Base-by-base conservation (phyloP, 2,888 invertebrate species). In the Cheilosia scutellata region DNA sequence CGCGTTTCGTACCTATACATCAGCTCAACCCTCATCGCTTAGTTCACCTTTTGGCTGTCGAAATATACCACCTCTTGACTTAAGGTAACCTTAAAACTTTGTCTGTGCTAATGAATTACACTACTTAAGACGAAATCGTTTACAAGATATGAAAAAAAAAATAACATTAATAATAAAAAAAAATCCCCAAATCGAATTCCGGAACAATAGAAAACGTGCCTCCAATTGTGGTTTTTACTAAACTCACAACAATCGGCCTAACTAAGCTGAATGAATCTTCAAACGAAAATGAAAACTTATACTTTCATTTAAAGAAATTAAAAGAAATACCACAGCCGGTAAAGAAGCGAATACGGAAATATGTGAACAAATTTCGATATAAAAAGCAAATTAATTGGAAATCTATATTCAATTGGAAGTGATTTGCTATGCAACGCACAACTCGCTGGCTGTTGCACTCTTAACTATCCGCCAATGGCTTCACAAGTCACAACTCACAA, bases 381-480 rank as follows among this genome's bases (percentile, higher is more conserved):
- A 79, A 71, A 60, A 57, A 51, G 27, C 78, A 49, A 70, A 37
- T 79, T 60, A 75, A 84, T 79, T 84, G 58, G 68, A 70, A 75
- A 70, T 58, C n/a, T 20, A 63, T 47, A 29, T 76, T 16, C 40
- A 70, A 16, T 31, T 31, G 55, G 20, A 47, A 74, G 13, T 49
- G 42, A 84, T 51, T 84, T 75, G 29, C 70, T 79, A 84, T 84
- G 78, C 78, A 57, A 20, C 65, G 57, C 63, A 70, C 55, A 20
- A 37, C 55, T 27, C 13, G 20, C 44, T n/a, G 25, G n/a, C 40
- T 7, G 42, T 37, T 49, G 58, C 42, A 53, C 42, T 31, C 74
- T 5, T 27, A 16, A 62, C 31, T 20, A 11, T 37, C 44, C 2
- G 47, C 37, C 37, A 40, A 47, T 31, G 42, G 51, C 60, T 76